Evolutionary conservation across 2,113 vertebrate genomes (phyloP).

Genomic region (Girardinichthys multiradiatus): DNA sequence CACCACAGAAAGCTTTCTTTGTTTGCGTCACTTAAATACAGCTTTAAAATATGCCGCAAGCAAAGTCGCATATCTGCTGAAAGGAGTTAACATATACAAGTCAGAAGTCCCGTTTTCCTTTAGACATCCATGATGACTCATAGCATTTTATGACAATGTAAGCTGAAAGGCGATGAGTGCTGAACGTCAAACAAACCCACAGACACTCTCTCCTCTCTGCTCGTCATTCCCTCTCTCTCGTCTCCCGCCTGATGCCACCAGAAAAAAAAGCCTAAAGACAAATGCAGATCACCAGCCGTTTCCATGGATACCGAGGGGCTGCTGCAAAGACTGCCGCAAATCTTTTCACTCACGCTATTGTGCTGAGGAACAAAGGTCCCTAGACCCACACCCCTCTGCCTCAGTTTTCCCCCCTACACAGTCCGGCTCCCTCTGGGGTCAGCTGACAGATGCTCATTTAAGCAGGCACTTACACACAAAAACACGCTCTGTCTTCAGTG

Average conservation of each 20-base stretch:
- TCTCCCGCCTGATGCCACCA: slow-evolving; percentile 20
- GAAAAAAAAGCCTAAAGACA: slow-evolving; percentile 53
- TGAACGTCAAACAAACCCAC: slow-evolving; percentile 17
- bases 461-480: slow-evolving; percentile 48
- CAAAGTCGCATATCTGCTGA: background rate
- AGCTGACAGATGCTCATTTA: slow-evolving; percentile 71
- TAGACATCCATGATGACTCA: slow-evolving; percentile 59
- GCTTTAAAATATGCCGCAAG: background rate
- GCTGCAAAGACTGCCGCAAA: slow-evolving; percentile 78
- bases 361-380: slow-evolving; percentile 82
- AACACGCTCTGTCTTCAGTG: slow-evolving; percentile 39
- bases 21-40: background rate
- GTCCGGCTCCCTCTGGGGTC: slow-evolving; percentile 61
- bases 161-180: slow-evolving; percentile 20
- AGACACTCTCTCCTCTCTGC: slow-evolving; percentile 34
- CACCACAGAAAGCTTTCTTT: background rate
- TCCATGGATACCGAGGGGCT: slow-evolving; percentile 82
- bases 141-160: background rate
- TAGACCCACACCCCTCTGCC: slow-evolving; percentile 57
- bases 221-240: slow-evolving; percentile 9
- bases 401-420: slow-evolving; percentile 31
- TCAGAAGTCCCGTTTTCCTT: slow-evolving; percentile 40
- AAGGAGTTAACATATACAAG: background rate
- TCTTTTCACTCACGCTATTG: slow-evolving; percentile 82
- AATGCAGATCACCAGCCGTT: slow-evolving; percentile 79